Conservation (phyloP, 2,113 vertebrate species). For the Phrynocephalus versicolor region DNA sequence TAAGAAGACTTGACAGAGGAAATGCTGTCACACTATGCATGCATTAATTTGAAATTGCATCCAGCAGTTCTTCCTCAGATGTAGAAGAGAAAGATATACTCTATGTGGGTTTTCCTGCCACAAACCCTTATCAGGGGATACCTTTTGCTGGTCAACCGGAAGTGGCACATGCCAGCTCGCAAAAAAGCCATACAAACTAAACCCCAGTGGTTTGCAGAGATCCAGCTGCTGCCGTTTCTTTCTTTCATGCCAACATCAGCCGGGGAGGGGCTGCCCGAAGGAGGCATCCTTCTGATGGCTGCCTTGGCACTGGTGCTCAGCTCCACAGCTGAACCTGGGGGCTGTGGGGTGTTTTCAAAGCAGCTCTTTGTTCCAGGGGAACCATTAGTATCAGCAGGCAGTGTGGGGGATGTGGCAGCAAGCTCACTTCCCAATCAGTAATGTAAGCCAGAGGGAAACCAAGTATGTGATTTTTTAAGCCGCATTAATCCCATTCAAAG, state of each 20-base stretch:
- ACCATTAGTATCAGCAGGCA: not conserved
- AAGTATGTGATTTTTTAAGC: not conserved
- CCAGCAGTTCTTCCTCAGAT: not conserved
- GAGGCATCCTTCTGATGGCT: not conserved
- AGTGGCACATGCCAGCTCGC: not conserved
- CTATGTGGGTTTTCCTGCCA: too few relatives aligned
- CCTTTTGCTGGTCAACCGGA: constrained; percentile 1
- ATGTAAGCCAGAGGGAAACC: not conserved
- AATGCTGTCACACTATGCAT: not conserved
- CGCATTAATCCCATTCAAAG: not conserved
- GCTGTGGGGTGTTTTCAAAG: constrained; percentile 14
- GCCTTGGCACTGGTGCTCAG: constrained; percentile 2
- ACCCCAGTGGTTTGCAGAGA: not conserved
- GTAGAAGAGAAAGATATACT: too few relatives aligned
- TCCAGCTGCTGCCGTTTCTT: constrained; percentile 9
- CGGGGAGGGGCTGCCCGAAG: constrained; percentile 11
- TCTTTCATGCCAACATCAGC: constrained; percentile 15
- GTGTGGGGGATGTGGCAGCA: not conserved
- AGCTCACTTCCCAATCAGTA: not conserved
- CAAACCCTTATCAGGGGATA: constrained; percentile 4
- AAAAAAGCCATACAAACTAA: constrained; percentile 4
- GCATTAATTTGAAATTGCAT: constrained; percentile 9
- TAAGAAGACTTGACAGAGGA: not conserved
- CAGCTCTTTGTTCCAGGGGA: constrained; percentile 17
- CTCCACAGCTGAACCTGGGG: constrained; percentile 16